A percentile compares a stretch with the other conserved stretches of the same genome.
These are phyloP conservation scores for Lerema accius DNA, from an alignment of 1,140 invertebrate species.

Conservation along the genomic window DNA sequence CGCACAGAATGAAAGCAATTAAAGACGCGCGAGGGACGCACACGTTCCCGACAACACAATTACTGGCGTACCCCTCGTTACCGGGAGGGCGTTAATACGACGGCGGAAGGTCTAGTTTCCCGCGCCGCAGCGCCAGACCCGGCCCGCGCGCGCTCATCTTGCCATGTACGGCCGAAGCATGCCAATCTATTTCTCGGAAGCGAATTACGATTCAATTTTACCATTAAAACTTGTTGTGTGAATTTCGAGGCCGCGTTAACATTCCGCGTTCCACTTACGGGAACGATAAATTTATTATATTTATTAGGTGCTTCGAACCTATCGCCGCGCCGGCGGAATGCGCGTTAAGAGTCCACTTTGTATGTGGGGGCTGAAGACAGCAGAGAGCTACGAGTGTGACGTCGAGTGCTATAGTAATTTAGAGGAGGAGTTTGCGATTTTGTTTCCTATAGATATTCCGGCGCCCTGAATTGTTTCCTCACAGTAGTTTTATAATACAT, in stretches of 20 bases:
- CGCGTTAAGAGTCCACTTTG: no score
- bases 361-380: constrained; percentile 6
- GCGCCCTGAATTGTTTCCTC: no score
- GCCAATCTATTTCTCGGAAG: constrained; percentile 33
- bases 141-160: not conserved
- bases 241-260: constrained; percentile 15
- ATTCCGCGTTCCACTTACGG: constrained; percentile 23
- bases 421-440: not conserved
- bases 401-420: no score
- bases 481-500: no score
- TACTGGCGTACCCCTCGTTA: not conserved
- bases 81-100: not conserved
- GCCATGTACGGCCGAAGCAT: constrained; percentile 6
- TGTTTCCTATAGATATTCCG: no score
- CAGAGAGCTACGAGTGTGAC: constrained; percentile 11
- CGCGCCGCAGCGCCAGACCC: no score
- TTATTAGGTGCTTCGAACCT: constrained; percentile 24
- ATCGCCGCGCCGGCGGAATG: no score
- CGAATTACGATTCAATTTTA: constrained; percentile 34
- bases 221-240: constrained; percentile 29
- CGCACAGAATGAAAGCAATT: constrained; percentile 24
- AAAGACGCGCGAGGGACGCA: constrained; percentile 14
- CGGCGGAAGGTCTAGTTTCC: constrained; percentile 13
- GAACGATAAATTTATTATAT: constrained; percentile 18
- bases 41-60: not conserved